These are phyloP conservation scores for Halocaridina rubra DNA, from an alignment of 2,888 invertebrate genomes.

Conservation along the genomic window DNA sequence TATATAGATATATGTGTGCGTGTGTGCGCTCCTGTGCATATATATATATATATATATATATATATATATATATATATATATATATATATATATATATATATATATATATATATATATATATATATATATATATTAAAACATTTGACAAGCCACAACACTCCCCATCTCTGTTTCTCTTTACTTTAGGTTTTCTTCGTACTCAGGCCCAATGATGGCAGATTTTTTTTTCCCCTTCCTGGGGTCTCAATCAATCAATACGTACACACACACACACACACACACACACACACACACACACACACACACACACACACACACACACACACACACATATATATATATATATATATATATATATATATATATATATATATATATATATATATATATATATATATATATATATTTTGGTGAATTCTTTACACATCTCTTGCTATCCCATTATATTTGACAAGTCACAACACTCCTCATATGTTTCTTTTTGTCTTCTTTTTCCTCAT, in stretches of 20 bases:
- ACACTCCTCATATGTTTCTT: too few relatives aligned
- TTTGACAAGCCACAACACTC: too few relatives aligned
- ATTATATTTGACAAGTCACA: too few relatives aligned
- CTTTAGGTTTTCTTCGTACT: too few relatives aligned
- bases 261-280: not conserved
- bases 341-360: conserved; percentile 14
- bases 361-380: conserved; percentile 9
- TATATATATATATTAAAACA: conserved; percentile 7
- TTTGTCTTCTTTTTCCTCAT: too few relatives aligned
- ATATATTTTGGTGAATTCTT: not conserved
- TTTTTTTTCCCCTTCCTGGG: too few relatives aligned
- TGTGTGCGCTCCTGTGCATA: not conserved
- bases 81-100: conserved; percentile 4
- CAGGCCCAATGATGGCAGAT: too few relatives aligned
- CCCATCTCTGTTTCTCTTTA: too few relatives aligned
- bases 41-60: not conserved
- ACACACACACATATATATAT: not conserved
- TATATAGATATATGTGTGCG: not conserved
- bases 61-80: conserved; percentile 11
- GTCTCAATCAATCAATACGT: too few relatives aligned
- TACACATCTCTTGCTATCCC: too few relatives aligned
- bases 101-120: conserved; percentile 6
- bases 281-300: not conserved
- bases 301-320: conserved; percentile 14
- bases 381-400: not conserved